A percentile compares a stretch with the other conserved stretches of the same genome.
phyloP scores from a whole-genome alignment of 2,797 vertebrate species.

The Falco columbarius region DNA sequence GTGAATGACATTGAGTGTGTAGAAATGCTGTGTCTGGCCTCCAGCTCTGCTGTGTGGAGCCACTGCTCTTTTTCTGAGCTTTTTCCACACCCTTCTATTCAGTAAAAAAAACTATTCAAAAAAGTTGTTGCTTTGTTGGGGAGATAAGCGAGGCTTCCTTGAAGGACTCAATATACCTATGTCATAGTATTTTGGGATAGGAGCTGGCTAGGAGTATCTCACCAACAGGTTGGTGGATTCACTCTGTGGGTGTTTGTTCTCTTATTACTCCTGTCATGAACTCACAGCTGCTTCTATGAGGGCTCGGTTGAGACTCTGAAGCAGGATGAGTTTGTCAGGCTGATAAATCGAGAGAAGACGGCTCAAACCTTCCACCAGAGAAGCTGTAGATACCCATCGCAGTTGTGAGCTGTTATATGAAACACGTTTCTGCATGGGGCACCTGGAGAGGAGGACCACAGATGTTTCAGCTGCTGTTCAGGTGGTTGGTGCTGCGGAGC shows the following conservation, averaged over 20 bases:
- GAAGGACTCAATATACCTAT: background rate
- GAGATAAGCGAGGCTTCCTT: background rate
- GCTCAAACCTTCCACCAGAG: background rate
- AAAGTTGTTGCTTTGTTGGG: background rate
- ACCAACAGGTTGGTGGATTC: background rate
- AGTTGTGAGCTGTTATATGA: background rate
- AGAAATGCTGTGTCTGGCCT: background rate
- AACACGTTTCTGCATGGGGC: background rate
- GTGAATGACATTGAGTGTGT: accelerated
- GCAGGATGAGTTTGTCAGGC: background rate
- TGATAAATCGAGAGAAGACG: background rate
- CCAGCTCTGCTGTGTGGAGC: background rate
- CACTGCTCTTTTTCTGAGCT: background rate
- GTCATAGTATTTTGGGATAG: background rate
- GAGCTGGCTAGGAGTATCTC: background rate
- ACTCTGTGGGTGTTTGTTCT: background rate
- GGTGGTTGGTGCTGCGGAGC: background rate
- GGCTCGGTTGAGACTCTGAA: background rate
- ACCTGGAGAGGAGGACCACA: background rate
- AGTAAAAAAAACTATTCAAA: background rate
- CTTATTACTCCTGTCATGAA: background rate
- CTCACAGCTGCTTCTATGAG: background rate
- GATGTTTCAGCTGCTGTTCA: background rate
- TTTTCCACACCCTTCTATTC: background rate
- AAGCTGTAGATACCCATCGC: background rate